Base-by-base conservation (phyloP, 2,888 invertebrate genomes). In the Hydrotaea cyrtoneurina region DNA sequence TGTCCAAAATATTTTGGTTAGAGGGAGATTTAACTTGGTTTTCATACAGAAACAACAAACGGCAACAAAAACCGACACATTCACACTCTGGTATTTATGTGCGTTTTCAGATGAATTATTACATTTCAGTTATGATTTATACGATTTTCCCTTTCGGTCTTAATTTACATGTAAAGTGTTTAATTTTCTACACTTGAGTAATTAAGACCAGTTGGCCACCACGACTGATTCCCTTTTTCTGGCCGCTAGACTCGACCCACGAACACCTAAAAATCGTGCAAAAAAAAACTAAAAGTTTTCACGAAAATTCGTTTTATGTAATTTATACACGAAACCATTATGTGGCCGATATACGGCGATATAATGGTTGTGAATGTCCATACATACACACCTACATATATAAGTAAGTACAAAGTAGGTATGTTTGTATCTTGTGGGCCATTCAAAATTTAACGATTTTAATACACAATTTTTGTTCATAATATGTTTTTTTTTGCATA, bases 111-210 rank as follows among this genome's bases (percentile, higher is more conserved):
- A 72, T 82, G 72, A 79, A 76, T 82, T 75, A 82, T 78, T 72
- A 59, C 62, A 43, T 31, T 72, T 43, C n/a, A 10, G 26, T 19
- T 19, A 43, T 82, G 82, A 82, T 82, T 82, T 82, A 78, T 78
- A 72, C 13, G 15, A 23, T 71, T 23, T 82, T 78, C 43, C 11
- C 11, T 75, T 78, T 17, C 57, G 43, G 15, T 55, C 64, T 83
- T 76, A 76, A 76, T 83, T 83, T 76, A 76, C 79, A 83, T 75
- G 55, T 78, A 62, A 79, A 76, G 36, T 74, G 43, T 79, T 83
- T 57, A 75, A 72, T 36, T 78, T 78, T 57, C 59, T 79, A 79
- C 79, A 79, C 79, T 79, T 79, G 62, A 71, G 79, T 79, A 76
- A 79, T 64, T 83, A 83, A 79, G 72, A 50, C 43, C n/a, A 15